A percentile compares a stretch with the other conserved stretches of the same genome.
These are phyloP conservation scores for Rhinoptilus africanus DNA, from an alignment of 2,113 vertebrate genomes.

Conservation along the genomic window DNA sequence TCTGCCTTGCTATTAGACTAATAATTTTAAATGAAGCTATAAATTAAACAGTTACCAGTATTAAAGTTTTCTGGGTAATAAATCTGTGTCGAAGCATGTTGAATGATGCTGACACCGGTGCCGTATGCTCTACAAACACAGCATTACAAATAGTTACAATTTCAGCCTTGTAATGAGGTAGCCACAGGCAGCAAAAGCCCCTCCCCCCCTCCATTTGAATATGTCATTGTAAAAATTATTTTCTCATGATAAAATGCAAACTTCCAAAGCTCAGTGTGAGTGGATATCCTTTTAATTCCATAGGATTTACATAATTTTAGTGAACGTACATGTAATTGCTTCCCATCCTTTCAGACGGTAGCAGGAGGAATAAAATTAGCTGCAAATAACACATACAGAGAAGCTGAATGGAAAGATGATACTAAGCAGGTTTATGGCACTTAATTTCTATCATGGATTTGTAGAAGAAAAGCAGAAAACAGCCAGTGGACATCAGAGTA, in stretches of 20 bases:
- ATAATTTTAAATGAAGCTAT: slow-evolving; percentile 13
- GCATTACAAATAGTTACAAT: not conserved
- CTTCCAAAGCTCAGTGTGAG: not conserved
- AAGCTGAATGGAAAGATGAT: not conserved
- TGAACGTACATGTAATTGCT: not conserved
- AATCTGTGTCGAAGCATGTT: not conserved
- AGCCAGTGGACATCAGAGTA: not conserved
- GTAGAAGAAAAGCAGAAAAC: not conserved
- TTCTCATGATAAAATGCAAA: not conserved
- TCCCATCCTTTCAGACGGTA: not conserved
- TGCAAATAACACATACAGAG: not conserved
- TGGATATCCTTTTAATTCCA: not conserved
- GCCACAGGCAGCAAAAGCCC: not conserved
- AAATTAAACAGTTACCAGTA: slow-evolving; percentile 17
- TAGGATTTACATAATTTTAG: not conserved
- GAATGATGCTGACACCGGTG: not conserved
- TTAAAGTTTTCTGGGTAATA: slow-evolving; percentile 1
- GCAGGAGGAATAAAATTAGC: not conserved
- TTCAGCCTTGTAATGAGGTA: not conserved
- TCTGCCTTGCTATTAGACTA: not conserved
- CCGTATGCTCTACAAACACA: not conserved
- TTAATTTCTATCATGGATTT: slow-evolving; percentile 30
- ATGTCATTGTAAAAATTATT: not conserved
- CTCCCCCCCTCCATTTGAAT: not conserved
- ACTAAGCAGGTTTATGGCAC: not conserved